Evolutionary conservation across 1,140 invertebrate genomes (phyloP).

Genomic region (Muscidifurax raptorellus): DNA sequence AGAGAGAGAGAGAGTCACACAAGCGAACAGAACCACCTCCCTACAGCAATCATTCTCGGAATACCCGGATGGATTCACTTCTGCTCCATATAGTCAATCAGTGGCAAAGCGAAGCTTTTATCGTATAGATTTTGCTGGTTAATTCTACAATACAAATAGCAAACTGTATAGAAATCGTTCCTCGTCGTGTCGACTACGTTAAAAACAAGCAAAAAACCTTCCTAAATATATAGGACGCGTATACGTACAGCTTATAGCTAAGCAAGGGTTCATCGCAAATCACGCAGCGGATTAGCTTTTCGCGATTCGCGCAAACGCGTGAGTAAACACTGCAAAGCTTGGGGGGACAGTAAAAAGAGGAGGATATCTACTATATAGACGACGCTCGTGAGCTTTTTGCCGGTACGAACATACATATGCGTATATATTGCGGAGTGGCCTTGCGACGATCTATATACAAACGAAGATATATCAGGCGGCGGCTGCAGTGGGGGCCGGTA

Average conservation of each 20-base stretch:
- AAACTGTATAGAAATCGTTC: constrained; percentile 24
- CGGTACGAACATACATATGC: neutral
- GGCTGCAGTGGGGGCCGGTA: neutral
- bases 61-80: neutral
- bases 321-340: constrained; percentile 8
- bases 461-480: constrained; percentile 13
- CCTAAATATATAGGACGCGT: constrained; percentile 42
- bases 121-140: neutral
- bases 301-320: constrained; percentile 33
- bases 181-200: constrained; percentile 43
- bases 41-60: constrained; percentile 5
- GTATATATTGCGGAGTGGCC: constrained; percentile 15
- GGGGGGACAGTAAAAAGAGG: neutral
- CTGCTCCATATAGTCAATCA: neutral
- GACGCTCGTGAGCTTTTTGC: constrained; percentile 8
- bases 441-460: neutral
- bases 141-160: neutral
- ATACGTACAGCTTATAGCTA: constrained; percentile 5
- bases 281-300: constrained; percentile 21
- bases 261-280: constrained; percentile 36
- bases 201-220: constrained; percentile 34
- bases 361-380: neutral
- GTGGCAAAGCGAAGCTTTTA: neutral
- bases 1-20: neutral
- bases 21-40: neutral